phyloP scores from a whole-genome alignment of 2,797 vertebrate species.

The Gallinago nigripennis region DNA sequence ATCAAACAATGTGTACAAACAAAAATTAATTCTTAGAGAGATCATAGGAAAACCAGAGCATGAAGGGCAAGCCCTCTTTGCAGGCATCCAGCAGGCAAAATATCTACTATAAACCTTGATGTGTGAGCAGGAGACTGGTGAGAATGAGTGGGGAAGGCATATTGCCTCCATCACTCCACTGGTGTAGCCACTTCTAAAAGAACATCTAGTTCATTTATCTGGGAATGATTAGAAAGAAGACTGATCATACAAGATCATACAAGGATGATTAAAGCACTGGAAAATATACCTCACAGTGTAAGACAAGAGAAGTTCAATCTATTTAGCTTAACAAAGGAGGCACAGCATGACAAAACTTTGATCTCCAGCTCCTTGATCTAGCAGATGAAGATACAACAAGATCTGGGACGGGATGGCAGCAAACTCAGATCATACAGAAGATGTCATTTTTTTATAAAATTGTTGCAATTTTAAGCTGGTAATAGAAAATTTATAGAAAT shows the following conservation, averaged over 20 bases:
- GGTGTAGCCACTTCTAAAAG: slow-evolving; percentile 33
- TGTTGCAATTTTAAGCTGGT: background rate
- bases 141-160: background rate
- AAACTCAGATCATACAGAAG: slow-evolving; percentile 23
- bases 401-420: background rate
- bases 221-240: slow-evolving; percentile 48
- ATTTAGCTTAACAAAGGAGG: slow-evolving; percentile 52
- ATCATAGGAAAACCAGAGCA: background rate
- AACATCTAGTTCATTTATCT: slow-evolving; percentile 16
- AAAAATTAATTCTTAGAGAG: background rate
- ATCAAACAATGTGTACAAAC: background rate
- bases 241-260: slow-evolving; percentile 43
- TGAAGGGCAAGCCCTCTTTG: background rate
- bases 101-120: background rate
- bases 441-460: slow-evolving; percentile 4
- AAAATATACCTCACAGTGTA: slow-evolving; percentile 29
- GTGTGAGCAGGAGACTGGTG: background rate
- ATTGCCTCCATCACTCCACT: background rate
- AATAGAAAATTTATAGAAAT: background rate
- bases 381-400: slow-evolving; percentile 21
- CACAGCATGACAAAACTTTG: slow-evolving; percentile 61
- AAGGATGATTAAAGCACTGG: slow-evolving; percentile 61
- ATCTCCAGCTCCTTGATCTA: slow-evolving; percentile 54
- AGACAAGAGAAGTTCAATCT: slow-evolving; percentile 51
- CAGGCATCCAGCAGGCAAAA: background rate